Evolutionary conservation across 2,113 vertebrate species (phyloP), one percentile per base, ranked within the genome.

Genomic region (Dasyprocta punctata): DNA sequence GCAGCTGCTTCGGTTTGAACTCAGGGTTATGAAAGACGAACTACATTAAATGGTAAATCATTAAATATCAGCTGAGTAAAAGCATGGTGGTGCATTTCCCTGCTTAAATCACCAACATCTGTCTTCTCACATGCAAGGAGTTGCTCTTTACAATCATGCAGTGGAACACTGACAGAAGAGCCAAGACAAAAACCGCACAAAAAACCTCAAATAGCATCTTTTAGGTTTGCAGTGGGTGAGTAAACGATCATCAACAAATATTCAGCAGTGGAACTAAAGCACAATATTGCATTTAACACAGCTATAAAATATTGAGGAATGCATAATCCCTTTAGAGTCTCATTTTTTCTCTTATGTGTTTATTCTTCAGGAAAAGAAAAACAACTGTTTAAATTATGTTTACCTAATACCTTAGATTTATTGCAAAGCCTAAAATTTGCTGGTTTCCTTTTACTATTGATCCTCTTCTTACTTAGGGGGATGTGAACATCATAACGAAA

Each of bases 11-110:
- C 97, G 98, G 49, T 98, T 97, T 98, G 98, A 98, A 98, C 98
- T 98, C 24, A 0, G 77, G 97, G 97, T 98, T 98, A 96, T 97
- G 97, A 97, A 98, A 98, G 96, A 98, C 97, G 97, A 98, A 98
- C 98, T 98, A 84, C 90, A 96, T 98, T 98, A 98, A 98, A 98
- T 98, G 89, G 96, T 97, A 98, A 98, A 99, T 98, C 98, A 98
- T 98, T 98, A 97, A 97, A 96, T 98, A 98, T 98, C 95, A 97
- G 89, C 98, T 97, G 96, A 98, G 94, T 97, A 96, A 98, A 98
- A 98, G 96, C 96, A 82, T 56, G 75, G 63, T 83, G 30, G 73
- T 97, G 84, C 54, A 22, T 87, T 98, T 88, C 84, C 85, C 96
- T 98, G 56, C 92, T 97, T 97, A 97, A 98, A 98, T 98, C 92